phyloP scores from a whole-genome alignment of 2,888 invertebrate species.

The Lagria hirta region DNA sequence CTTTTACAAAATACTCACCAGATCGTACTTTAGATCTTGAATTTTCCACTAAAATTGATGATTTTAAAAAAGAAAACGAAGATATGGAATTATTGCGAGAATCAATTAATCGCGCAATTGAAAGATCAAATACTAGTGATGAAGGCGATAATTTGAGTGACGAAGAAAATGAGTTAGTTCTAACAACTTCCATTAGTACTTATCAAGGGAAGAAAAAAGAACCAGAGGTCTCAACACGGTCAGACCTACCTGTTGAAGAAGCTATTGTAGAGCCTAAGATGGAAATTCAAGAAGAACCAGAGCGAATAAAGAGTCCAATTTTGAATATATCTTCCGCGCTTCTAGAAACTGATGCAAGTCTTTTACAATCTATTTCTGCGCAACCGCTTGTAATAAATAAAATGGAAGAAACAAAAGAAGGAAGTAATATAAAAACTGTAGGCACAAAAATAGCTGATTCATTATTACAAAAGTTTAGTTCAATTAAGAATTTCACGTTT shows the following conservation, averaged over 20 bases:
- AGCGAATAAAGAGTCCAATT: slow-evolving; percentile 22
- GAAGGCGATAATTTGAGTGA: slow-evolving; percentile 52
- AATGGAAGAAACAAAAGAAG: slow-evolving; percentile 45
- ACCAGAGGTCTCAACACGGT: slow-evolving; percentile 26
- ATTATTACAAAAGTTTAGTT: slow-evolving; percentile 50
- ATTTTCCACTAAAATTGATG: slow-evolving; percentile 43
- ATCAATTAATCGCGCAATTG: slow-evolving; percentile 21
- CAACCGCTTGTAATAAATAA: slow-evolving; percentile 42
- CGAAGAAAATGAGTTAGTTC: slow-evolving; percentile 48
- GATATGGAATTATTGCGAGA: slow-evolving; percentile 22
- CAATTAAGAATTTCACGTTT: slow-evolving; percentile 45
- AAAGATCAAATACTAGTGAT: slow-evolving; percentile 44
- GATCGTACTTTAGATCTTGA: slow-evolving; percentile 54
- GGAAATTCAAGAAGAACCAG: slow-evolving; percentile 24
- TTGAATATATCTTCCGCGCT: slow-evolving; percentile 49
- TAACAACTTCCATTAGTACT: slow-evolving; percentile 45
- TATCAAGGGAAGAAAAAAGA: slow-evolving; percentile 37
- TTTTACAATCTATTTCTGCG: slow-evolving; percentile 48
- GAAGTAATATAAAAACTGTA: slow-evolving; percentile 48
- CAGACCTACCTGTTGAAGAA: slow-evolving; percentile 26
- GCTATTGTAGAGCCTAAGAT: slow-evolving; percentile 35
- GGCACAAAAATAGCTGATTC: slow-evolving; percentile 53
- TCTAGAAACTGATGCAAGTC: slow-evolving; percentile 50
- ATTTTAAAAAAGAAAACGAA: slow-evolving; percentile 35
- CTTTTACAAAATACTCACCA: slow-evolving; percentile 61